A percentile compares a stretch with the other conserved stretches of the same genome.
phyloP scores from a whole-genome alignment of 1,140 invertebrate species.

The Drosophila nasuta region DNA sequence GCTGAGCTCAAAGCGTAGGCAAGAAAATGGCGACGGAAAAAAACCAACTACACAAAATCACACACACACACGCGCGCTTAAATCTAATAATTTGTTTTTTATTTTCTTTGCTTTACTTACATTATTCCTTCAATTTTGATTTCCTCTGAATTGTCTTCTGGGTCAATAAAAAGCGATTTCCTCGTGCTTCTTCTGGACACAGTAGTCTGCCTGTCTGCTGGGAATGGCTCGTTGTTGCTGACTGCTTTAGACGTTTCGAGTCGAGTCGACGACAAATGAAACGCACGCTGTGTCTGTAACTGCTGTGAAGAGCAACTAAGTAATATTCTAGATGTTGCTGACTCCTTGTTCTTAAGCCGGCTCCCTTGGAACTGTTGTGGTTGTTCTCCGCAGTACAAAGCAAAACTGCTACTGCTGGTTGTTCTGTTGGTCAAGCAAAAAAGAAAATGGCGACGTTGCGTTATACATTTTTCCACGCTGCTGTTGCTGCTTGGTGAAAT shows the following conservation, averaged over 20 bases:
- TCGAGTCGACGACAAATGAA: conserved; percentile 59
- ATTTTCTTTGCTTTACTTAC: conserved; percentile 44
- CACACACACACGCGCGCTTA: conserved; percentile 19
- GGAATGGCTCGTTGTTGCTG: conserved; percentile 41
- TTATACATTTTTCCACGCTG: conserved; percentile 69
- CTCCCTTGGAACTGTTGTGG: conserved; percentile 73
- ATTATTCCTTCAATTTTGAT: conserved; percentile 80
- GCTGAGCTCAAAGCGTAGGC: conserved; percentile 46
- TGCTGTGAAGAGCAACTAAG: conserved; percentile 32
- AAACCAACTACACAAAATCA: conserved; percentile 42
- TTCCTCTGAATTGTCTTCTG: conserved; percentile 65
- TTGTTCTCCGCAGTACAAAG: conserved; percentile 75
- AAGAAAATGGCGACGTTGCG: conserved; percentile 84
- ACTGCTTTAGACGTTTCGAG: conserved; percentile 48
- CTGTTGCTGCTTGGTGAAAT: conserved; percentile 68
- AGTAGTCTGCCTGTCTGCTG: conserved; percentile 56
- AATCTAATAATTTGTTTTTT: background rate
- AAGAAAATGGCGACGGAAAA: conserved; percentile 76
- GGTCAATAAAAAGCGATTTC: conserved; percentile 66
- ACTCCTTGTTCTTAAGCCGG: conserved; percentile 47
- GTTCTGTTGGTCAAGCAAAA: conserved; percentile 80
- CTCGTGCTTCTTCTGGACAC: conserved; percentile 40
- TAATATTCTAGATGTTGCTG: conserved; percentile 45
- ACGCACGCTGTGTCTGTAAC: conserved; percentile 62
- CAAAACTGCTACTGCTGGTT: conserved; percentile 70